A percentile compares a stretch with the other conserved stretches of the same genome.
These are phyloP conservation scores for Cylindroiulus punctatus DNA, from an alignment of 2,888 invertebrate species.

Conservation along the genomic window DNA sequence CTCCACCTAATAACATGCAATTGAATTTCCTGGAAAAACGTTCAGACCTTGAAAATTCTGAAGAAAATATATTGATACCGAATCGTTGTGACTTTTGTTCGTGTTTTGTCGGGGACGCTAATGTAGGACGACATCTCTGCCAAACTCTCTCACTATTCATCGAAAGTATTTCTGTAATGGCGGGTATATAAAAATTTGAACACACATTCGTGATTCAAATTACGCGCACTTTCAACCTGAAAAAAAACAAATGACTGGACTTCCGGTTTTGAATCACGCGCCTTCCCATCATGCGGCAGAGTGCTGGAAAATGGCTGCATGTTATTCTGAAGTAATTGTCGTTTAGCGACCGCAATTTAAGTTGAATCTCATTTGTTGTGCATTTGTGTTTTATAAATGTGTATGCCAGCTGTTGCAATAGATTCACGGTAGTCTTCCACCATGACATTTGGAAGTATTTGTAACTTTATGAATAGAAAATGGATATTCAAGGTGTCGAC, in stretches of 20 bases:
- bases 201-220: background rate
- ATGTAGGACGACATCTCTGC: constrained; percentile 4
- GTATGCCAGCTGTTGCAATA: too few species aligned
- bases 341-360: too few species aligned
- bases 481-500: constrained; percentile 13
- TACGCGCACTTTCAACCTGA: background rate
- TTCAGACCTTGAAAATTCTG: background rate
- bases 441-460: background rate
- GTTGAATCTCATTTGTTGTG: too few species aligned
- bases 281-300: too few species aligned
- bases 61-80: constrained; percentile 21
- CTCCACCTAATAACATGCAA: background rate
- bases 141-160: background rate
- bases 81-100: constrained; percentile 49
- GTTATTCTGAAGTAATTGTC: too few species aligned
- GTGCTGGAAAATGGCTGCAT: too few species aligned
- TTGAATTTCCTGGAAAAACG: background rate
- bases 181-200: background rate
- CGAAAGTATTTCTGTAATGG: background rate
- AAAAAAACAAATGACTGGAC: too few species aligned
- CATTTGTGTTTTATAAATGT: too few species aligned
- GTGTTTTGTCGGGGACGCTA: constrained; percentile 27
- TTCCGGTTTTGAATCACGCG: too few species aligned
- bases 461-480: background rate
- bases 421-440: background rate